These are phyloP conservation scores for Diplodus sargus DNA, from an alignment of 2,797 vertebrate species.

Conservation along the genomic window DNA sequence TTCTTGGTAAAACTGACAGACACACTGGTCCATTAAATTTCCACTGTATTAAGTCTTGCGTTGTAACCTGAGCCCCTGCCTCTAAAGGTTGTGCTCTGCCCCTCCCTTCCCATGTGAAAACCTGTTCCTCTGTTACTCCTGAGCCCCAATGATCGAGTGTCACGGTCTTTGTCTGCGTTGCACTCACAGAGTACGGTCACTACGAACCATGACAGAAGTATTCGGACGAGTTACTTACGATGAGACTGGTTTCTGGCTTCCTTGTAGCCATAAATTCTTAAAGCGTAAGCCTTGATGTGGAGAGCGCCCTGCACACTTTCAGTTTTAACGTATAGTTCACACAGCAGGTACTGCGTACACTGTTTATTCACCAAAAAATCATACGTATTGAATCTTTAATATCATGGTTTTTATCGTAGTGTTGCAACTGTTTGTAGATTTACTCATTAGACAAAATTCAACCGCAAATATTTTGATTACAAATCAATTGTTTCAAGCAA, in stretches of 20 bases:
- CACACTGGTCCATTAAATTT: slow-evolving; percentile 43
- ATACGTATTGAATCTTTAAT: too few species aligned
- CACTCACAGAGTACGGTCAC: slow-evolving; percentile 37
- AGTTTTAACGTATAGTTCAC: neutral
- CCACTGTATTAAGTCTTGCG: slow-evolving; percentile 43
- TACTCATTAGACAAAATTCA: neutral
- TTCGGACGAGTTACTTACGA: neutral
- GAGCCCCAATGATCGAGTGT: slow-evolving; percentile 65
- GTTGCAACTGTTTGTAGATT: neutral
- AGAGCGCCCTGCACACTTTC: neutral
- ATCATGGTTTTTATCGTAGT: neutral
- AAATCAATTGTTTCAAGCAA: neutral
- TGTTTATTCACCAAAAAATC: neutral
- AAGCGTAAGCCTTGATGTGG: neutral
- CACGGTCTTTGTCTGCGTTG: slow-evolving; percentile 64
- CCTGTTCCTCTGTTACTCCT: slow-evolving; percentile 72
- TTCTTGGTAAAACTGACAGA: slow-evolving; percentile 7
- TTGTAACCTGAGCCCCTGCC: slow-evolving; percentile 70
- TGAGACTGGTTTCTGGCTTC: neutral
- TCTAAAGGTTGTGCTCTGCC: slow-evolving; percentile 57
- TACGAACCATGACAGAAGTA: slow-evolving; percentile 20
- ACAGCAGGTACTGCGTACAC: neutral
- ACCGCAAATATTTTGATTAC: neutral
- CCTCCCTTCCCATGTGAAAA: slow-evolving; percentile 68
- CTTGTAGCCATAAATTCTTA: neutral